Percentiles rank a stretch among this genome's conserved stretches.
These are phyloP conservation scores for Irena cyanogastra DNA, from an alignment of 2,113 vertebrate genomes.

Conservation along the genomic window DNA sequence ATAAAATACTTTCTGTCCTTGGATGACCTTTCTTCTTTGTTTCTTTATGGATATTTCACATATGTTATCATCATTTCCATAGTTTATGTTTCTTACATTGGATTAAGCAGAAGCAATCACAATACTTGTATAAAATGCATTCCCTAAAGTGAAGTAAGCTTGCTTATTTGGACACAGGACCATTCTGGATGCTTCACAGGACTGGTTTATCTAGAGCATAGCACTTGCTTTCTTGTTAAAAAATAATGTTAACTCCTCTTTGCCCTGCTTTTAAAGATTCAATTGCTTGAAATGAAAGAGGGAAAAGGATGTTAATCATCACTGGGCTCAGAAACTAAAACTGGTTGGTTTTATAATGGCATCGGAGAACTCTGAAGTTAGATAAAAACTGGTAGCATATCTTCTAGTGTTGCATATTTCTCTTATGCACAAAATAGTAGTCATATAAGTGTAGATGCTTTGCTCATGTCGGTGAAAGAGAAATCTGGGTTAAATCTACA, in stretches of 20 bases:
- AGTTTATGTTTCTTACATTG: neutral
- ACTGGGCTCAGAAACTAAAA: neutral
- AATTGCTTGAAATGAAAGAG: neutral
- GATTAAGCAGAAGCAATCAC: neutral
- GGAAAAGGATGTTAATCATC: neutral
- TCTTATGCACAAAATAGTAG: neutral
- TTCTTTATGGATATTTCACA: neutral
- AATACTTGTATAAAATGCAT: neutral
- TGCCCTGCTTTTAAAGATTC: neutral
- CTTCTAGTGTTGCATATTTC: neutral
- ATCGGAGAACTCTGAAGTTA: neutral
- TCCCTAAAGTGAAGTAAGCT: neutral
- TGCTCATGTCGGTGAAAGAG: neutral
- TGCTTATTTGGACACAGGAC: neutral
- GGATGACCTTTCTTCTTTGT: neutral
- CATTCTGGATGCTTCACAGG: neutral
- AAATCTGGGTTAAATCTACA: neutral
- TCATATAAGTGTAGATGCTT: neutral
- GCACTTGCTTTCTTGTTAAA: neutral
- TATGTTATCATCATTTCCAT: neutral
- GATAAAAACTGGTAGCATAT: neutral
- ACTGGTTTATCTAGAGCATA: neutral
- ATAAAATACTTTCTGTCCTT: conserved; percentile 1
- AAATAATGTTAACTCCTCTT: no score
- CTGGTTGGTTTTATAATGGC: neutral